Percentiles rank a stretch among this genome's conserved stretches.
phyloP scores from a whole-genome alignment of 2,113 vertebrate species.

The Cercopithecus mona region DNA sequence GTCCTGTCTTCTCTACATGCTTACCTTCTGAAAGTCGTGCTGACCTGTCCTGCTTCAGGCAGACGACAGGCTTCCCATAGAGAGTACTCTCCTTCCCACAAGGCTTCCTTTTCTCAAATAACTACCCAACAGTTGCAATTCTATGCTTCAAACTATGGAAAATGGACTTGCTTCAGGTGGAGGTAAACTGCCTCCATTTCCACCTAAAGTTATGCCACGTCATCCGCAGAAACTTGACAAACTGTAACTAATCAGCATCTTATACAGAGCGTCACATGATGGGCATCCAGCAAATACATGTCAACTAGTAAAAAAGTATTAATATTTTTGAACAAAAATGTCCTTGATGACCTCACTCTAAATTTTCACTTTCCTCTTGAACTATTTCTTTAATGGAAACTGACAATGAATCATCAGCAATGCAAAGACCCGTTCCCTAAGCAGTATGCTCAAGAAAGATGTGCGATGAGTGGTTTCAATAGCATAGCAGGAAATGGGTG shows the following conservation, averaged over 20 bases:
- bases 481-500: fast-evolving
- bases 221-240: neutral
- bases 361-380: neutral
- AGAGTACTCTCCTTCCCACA: neutral
- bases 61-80: neutral
- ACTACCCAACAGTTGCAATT: neutral
- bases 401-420: too few species aligned
- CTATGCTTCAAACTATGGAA: neutral
- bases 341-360: neutral
- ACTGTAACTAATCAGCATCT: neutral
- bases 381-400: neutral
- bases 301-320: neutral
- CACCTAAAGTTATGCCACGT: too few species aligned
- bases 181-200: neutral
- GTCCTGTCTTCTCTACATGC: neutral
- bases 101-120: neutral
- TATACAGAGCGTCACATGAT: neutral
- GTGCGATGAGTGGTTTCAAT: neutral
- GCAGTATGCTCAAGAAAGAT: fast-evolving
- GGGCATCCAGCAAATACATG: neutral
- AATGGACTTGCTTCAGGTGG: neutral
- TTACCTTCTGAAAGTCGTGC: neutral
- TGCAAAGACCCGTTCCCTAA: neutral
- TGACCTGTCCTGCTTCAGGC: neutral
- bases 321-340: neutral